Percentiles rank a stretch among this genome's conserved stretches.
These are phyloP conservation scores for Redunca redunca DNA, from an alignment of 2,113 vertebrate species.

Conservation along the genomic window DNA sequence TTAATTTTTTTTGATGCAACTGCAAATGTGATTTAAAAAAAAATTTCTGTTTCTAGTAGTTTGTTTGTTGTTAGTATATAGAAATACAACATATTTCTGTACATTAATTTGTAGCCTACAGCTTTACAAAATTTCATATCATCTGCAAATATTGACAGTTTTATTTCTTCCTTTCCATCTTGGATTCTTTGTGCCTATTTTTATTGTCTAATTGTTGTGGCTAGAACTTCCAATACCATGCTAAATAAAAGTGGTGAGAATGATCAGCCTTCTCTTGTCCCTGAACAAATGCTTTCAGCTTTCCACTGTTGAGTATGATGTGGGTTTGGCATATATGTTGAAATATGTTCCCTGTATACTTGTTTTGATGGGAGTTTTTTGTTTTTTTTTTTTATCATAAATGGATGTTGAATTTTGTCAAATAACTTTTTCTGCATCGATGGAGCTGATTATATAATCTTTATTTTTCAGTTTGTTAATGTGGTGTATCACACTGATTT, in stretches of 20 bases:
- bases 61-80: neutral
- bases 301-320: neutral
- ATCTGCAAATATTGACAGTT: neutral
- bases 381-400: neutral
- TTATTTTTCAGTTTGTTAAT: neutral
- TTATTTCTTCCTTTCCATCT: neutral
- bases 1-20: neutral
- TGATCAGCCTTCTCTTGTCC: neutral
- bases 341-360: neutral
- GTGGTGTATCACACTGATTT: neutral
- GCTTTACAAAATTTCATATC: neutral
- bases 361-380: neutral
- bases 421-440: neutral
- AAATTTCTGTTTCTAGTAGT: neutral
- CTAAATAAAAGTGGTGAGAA: neutral
- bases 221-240: neutral
- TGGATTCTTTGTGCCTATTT: neutral
- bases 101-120: neutral
- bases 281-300: neutral
- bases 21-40: neutral
- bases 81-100: neutral
- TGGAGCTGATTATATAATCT: neutral
- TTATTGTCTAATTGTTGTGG: neutral
- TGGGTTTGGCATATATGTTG: neutral
- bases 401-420: neutral